Evolutionary conservation across 2,797 vertebrate genomes (phyloP).

Genomic region (Gadopsis marmoratus): DNA sequence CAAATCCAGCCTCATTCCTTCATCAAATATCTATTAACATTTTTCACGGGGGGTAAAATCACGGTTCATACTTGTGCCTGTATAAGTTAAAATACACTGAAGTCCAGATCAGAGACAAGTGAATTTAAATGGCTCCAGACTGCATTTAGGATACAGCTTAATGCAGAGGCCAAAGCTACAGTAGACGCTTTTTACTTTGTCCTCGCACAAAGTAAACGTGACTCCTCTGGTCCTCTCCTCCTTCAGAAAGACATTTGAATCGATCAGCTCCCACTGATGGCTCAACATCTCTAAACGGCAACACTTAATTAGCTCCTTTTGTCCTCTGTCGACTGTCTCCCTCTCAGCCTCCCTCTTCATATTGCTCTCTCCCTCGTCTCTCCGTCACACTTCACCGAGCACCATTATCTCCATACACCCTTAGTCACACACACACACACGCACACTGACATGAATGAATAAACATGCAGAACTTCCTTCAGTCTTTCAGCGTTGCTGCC

Average conservation of each 20-base stretch:
- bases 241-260: conserved; percentile 43
- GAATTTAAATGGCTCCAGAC: background rate
- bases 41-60: background rate
- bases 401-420: conserved; percentile 63
- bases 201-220: conserved; percentile 14
- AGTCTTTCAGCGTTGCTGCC: conserved; percentile 28
- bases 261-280: conserved; percentile 50
- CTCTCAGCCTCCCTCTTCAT: conserved; percentile 62
- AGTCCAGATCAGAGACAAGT: background rate
- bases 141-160: background rate
- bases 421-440: conserved; percentile 22
- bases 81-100: background rate
- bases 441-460: conserved; percentile 44
- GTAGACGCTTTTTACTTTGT: background rate
- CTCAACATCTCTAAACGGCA: conserved; percentile 65
- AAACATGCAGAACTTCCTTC: conserved; percentile 58
- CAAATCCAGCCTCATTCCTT: background rate
- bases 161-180: background rate
- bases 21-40: background rate
- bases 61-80: background rate
- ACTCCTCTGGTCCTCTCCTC: conserved; percentile 25
- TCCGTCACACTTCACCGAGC: conserved; percentile 65
- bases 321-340: conserved; percentile 64
- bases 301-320: conserved; percentile 75
- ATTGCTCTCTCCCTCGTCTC: conserved; percentile 53